phyloP scores from a whole-genome alignment of 2,797 vertebrate species.

The Phataginus tricuspis region DNA sequence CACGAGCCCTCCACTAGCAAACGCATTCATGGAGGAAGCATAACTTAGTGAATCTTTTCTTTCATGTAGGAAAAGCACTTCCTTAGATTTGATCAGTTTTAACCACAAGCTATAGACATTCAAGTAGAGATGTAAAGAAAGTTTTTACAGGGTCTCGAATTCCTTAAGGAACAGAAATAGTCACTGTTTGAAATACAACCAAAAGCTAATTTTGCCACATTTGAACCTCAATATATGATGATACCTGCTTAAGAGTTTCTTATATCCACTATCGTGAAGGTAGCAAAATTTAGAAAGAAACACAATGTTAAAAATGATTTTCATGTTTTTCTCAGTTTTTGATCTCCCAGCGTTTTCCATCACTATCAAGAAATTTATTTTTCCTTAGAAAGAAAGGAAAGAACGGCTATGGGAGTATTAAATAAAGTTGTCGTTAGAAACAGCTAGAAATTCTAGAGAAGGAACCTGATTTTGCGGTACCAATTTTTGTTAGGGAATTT shows the following conservation, averaged over 20 bases:
- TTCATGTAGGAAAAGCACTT: neutral
- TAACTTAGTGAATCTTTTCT: neutral
- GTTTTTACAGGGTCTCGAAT: neutral
- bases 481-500: neutral
- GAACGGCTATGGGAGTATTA: neutral
- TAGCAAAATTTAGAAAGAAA: neutral
- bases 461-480: neutral
- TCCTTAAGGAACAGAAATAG: constrained; percentile 52
- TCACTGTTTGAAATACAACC: constrained; percentile 46
- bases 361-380: neutral
- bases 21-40: neutral
- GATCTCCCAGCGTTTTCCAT: neutral
- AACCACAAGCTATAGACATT: neutral
- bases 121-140: neutral
- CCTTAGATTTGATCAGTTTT: neutral
- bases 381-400: neutral
- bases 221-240: constrained; percentile 53
- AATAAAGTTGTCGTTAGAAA: neutral
- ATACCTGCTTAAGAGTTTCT: constrained; percentile 27
- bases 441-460: neutral
- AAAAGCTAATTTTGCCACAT: constrained; percentile 52
- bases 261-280: constrained; percentile 63
- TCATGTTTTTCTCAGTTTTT: constrained; percentile 71
- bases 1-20: neutral
- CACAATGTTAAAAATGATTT: constrained; percentile 26